Percentiles rank a stretch among this genome's conserved stretches.
phyloP scores from a whole-genome alignment of 2,797 vertebrate species.

The Liparis tanakae region DNA sequence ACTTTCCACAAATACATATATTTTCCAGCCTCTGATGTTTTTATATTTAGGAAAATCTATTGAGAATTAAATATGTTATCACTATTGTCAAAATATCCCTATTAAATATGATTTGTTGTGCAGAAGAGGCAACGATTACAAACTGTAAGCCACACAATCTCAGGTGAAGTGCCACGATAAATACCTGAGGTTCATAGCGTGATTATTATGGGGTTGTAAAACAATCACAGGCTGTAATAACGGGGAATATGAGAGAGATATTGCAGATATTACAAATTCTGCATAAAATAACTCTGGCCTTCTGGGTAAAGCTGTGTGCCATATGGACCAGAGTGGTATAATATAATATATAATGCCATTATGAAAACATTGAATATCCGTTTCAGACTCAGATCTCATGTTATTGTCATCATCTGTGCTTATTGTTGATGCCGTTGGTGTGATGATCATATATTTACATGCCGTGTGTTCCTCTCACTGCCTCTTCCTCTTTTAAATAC shows the following conservation, averaged over 20 bases:
- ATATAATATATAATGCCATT: neutral
- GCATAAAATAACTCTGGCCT: neutral
- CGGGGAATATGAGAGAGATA: neutral
- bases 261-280: neutral
- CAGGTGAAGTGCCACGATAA: neutral
- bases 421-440: neutral
- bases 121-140: constrained; percentile 4
- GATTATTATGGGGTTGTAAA: neutral
- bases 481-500: constrained; percentile 19
- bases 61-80: neutral
- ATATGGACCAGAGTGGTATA: neutral
- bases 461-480: too few species aligned
- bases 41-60: neutral
- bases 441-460: constrained; percentile 15
- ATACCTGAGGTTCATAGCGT: neutral
- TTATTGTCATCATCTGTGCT: neutral
- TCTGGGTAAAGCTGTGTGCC: neutral
- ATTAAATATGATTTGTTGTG: neutral
- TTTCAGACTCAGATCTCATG: neutral
- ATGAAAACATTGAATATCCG: neutral
- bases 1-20: neutral
- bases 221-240: neutral
- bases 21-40: neutral
- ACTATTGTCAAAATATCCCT: neutral
- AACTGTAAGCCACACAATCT: neutral